Base-by-base conservation (phyloP, 2,797 vertebrate species). In the Sparus aurata region DNA sequence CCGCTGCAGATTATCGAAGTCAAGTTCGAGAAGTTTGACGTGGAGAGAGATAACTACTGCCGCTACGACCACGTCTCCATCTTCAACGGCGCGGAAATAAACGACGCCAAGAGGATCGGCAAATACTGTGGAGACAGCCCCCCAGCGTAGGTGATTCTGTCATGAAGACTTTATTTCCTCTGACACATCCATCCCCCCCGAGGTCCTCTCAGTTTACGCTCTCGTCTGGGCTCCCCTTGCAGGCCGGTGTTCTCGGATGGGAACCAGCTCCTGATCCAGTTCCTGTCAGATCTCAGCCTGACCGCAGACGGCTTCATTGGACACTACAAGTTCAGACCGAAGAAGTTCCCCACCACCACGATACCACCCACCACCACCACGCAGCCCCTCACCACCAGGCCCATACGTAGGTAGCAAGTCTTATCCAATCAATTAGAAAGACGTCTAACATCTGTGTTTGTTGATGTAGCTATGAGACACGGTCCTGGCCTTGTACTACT, bases 1-100 rank as follows among this genome's bases (percentile, higher is more conserved):
- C 46, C 46, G 12, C 55, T 73, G 41, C 89, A 96, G 96, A 95
- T 96, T 22, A 98, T 99, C 85, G 98, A 99, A 84, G 82, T 99
- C 70, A 97, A 95, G 87, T 99, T 99, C 16, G 98, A 99, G 92
- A 99, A 99, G 93, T 99, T 99, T 79, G 98, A 99, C n/a, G 97
- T 99, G 73, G 98, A 99, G 69, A 95, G 98, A 69, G 98, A 99
- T 77, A 99, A 98, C 95, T 99, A 99, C 93, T 99, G 98, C 92
- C 97, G 98, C 72, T 99, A 99, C 0, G 98, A 99, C 89, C 98
- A 97, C 0, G 96, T 99, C 57, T 97, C 98, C 25, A 96, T 99
- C 86, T 99, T 98, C 88, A 98, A 99, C 1, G 98, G 98, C 22
- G 95, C 95, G 0, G 98, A 99, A 93, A 96, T 97, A 86, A 97